Conservation (phyloP, 2,113 vertebrate genomes). For the Rhinolophus sinicus region DNA sequence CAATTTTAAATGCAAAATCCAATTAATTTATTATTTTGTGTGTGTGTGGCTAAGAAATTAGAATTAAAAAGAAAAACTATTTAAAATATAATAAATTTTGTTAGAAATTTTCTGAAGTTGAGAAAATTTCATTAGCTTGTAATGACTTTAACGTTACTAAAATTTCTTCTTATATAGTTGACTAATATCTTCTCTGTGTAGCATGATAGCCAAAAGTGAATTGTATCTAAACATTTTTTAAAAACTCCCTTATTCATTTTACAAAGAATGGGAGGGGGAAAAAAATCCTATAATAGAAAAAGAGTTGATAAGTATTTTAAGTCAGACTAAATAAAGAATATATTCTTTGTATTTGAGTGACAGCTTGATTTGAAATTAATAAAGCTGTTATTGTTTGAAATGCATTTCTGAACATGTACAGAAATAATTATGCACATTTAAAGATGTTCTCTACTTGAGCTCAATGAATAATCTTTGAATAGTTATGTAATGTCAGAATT, state of each 20-base stretch:
- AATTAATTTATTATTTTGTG: slow-evolving; percentile 22
- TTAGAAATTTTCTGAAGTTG: slow-evolving; percentile 21
- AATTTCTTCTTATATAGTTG: slow-evolving; percentile 5
- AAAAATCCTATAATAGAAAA: slow-evolving; percentile 23
- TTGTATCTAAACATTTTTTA: slow-evolving; percentile 13
- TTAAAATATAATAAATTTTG: background rate
- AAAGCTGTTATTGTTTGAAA: slow-evolving; percentile 59
- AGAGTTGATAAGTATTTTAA: slow-evolving; percentile 53
- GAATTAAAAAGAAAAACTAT: background rate
- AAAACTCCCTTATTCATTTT: slow-evolving; percentile 21
- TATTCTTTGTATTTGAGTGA: slow-evolving; percentile 56
- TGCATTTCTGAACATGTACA: slow-evolving; percentile 49
- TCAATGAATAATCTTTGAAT: slow-evolving; percentile 46
- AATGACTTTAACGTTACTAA: background rate
- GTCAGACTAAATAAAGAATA: slow-evolving; percentile 52
- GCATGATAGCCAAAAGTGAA: slow-evolving; percentile 12
- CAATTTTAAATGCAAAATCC: background rate
- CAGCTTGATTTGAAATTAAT: slow-evolving; percentile 64
- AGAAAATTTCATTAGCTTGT: background rate
- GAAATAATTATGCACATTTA: slow-evolving; percentile 43
- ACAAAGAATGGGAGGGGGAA: background rate
- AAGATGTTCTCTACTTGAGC: slow-evolving; percentile 47
- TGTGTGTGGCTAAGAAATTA: background rate
- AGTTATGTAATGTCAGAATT: background rate
- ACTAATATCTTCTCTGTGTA: background rate